These are phyloP conservation scores for Platycercus adscitus DNA, from an alignment of 2,113 vertebrate genomes.

Conservation along the genomic window DNA sequence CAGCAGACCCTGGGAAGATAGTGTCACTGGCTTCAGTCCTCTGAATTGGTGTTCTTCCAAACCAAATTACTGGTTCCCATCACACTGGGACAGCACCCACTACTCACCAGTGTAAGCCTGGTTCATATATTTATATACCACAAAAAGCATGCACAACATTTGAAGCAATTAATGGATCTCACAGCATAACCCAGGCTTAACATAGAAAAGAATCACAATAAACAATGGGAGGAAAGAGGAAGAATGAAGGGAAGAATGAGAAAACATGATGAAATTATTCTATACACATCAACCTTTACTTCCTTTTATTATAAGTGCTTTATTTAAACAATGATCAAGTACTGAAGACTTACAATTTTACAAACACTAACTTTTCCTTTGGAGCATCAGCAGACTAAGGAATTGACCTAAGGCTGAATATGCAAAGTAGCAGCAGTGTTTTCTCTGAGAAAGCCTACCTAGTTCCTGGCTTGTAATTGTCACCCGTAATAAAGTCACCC, in stretches of 20 bases:
- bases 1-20: neutral
- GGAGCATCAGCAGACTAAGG: neutral
- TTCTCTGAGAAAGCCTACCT: neutral
- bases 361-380: neutral
- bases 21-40: neutral
- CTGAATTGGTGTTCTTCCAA: neutral
- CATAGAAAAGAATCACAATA: constrained; percentile 13
- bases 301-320: constrained; percentile 19
- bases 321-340: constrained; percentile 13
- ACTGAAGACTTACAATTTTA: neutral
- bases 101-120: neutral
- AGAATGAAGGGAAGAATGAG: constrained; percentile 40
- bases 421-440: neutral
- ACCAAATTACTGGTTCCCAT: neutral
- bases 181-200: neutral
- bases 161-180: neutral
- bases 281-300: neutral
- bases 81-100: neutral
- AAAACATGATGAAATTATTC: neutral
- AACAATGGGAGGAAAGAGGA: constrained; percentile 55
- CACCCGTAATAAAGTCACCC: neutral
- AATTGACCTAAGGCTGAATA: neutral
- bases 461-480: neutral
- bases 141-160: neutral
- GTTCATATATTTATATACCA: neutral